These are phyloP conservation scores for Campylomormyrus numenius DNA, from an alignment of 2,113 vertebrate species.

Conservation along the genomic window DNA sequence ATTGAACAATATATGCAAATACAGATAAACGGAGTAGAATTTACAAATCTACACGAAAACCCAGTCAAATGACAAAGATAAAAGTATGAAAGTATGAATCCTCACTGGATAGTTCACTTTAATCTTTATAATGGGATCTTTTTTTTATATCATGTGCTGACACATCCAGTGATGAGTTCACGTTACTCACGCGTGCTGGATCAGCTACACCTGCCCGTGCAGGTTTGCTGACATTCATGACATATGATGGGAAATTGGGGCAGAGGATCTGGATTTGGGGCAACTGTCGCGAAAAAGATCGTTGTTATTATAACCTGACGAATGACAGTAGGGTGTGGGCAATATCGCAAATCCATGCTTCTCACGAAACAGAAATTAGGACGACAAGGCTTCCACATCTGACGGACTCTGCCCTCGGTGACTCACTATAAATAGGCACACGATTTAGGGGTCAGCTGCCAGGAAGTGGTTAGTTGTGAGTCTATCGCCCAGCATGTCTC, in stretches of 20 bases:
- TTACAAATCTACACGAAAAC: not conserved
- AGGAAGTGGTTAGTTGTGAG: not conserved
- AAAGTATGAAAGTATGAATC: not conserved
- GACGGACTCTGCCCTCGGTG: not conserved
- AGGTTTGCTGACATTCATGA: not conserved
- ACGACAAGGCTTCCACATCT: not conserved
- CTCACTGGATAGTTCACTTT: not conserved
- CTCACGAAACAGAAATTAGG: not conserved
- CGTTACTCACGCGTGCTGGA: not conserved
- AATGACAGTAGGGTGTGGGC: not conserved
- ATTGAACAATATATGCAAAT: not conserved
- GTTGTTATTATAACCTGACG: not conserved
- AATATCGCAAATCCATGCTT: not conserved
- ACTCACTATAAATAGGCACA: not conserved
- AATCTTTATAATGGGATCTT: not conserved
- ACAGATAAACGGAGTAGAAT: not conserved
- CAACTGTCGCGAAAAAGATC: not conserved
- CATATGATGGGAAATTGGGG: not conserved
- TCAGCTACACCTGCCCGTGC: not conserved
- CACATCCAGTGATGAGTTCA: not conserved
- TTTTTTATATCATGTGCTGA: not conserved
- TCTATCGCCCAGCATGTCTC: not conserved
- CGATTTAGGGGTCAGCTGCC: constrained; percentile 3
- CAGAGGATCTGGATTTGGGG: not conserved
- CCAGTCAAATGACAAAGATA: not conserved